Percentiles rank a stretch among this genome's conserved stretches.
Conservation (phyloP, 2,797 vertebrate genomes). For the Eulemur mongoz region DNA sequence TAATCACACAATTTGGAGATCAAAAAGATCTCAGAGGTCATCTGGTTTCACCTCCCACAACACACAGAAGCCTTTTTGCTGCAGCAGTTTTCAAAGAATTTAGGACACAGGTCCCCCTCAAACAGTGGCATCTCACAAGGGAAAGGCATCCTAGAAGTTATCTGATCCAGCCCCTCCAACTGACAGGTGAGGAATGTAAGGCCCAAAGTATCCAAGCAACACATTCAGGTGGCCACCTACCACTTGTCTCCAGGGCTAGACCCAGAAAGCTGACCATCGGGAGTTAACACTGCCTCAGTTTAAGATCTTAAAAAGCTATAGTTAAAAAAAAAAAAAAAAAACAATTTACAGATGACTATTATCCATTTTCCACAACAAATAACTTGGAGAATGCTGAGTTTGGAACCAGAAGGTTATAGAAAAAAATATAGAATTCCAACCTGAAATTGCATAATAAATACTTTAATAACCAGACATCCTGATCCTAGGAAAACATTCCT, state of each 20-base stretch:
- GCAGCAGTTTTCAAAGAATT: neutral
- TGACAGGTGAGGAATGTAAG: neutral
- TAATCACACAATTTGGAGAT: constrained; percentile 54
- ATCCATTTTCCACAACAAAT: neutral
- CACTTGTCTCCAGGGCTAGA: neutral
- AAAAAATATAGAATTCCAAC: neutral
- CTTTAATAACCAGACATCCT: neutral
- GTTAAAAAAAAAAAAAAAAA: neutral
- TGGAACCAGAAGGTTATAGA: neutral
- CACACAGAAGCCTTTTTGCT: neutral
- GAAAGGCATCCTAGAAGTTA: neutral
- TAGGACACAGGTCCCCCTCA: neutral
- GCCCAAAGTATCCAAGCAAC: neutral
- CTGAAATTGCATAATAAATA: neutral
- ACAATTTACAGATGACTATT: neutral
- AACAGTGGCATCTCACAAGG: neutral
- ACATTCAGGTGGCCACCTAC: neutral
- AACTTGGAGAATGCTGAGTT: neutral
- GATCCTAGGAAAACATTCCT: neutral
- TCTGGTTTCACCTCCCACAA: neutral
- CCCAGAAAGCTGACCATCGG: neutral
- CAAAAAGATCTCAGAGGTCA: constrained; percentile 40
- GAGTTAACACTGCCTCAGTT: neutral
- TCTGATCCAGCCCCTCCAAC: neutral
- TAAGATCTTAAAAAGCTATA: neutral